A percentile compares a stretch with the other conserved stretches of the same genome.
phyloP scores from a whole-genome alignment of 2,113 vertebrate species.

The Lophochroa leadbeateri region DNA sequence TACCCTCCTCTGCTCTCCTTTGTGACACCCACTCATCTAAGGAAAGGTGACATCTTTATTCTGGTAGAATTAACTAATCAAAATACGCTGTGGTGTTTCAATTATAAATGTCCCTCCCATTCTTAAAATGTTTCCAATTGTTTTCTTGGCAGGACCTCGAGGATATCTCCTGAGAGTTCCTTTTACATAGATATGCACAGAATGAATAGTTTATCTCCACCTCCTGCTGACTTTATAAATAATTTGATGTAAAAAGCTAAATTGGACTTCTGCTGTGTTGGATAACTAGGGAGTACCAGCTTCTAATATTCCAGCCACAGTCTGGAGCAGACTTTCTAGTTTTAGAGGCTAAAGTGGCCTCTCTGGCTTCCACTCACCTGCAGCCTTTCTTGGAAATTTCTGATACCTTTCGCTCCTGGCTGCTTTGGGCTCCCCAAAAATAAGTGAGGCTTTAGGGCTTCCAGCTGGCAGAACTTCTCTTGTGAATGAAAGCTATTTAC shows the following conservation, averaged over 20 bases:
- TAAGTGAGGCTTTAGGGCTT: not conserved
- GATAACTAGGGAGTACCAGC: not conserved
- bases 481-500: not conserved
- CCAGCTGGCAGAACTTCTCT: not conserved
- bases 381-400: not conserved
- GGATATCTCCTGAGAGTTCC: slow-evolving; percentile 6
- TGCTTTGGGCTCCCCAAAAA: not conserved
- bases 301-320: slow-evolving; percentile 1
- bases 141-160: slow-evolving; percentile 43
- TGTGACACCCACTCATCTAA: not conserved
- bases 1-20: not conserved
- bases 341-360: not conserved
- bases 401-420: not conserved
- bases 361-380: not conserved
- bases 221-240: slow-evolving; percentile 55
- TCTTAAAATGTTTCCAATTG: slow-evolving; percentile 46
- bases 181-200: slow-evolving; percentile 26
- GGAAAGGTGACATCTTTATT: slow-evolving; percentile 16
- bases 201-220: slow-evolving; percentile 58
- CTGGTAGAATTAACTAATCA: slow-evolving; percentile 48
- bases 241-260: slow-evolving; percentile 55
- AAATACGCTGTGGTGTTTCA: slow-evolving; percentile 1
- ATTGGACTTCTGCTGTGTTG: not conserved
- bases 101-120: slow-evolving; percentile 42
- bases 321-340: not conserved